These are phyloP conservation scores for Napeogenes inachia DNA, from an alignment of 2,888 invertebrate genomes.

Conservation along the genomic window DNA sequence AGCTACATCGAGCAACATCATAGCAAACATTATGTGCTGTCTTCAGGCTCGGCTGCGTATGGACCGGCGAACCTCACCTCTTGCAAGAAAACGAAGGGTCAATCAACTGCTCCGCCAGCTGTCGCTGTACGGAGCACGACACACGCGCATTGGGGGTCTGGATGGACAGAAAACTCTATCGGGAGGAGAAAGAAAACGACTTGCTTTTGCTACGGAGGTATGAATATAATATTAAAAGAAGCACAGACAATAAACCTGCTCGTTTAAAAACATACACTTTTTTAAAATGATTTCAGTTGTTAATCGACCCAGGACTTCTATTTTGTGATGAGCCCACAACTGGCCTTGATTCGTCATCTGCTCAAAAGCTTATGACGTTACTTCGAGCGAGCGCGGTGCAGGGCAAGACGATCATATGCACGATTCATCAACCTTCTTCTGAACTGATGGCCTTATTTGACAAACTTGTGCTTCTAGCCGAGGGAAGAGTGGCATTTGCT, in stretches of 20 bases:
- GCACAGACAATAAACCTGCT: background rate
- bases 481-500: constrained; percentile 90
- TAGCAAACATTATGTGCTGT: background rate
- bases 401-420: constrained; percentile 92
- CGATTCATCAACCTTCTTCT: constrained; percentile 96
- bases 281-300: constrained; percentile 69
- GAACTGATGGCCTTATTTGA: constrained; percentile 91
- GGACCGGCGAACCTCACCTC: constrained; percentile 80
- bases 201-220: constrained; percentile 96
- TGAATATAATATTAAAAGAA: background rate
- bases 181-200: constrained; percentile 94
- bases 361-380: constrained; percentile 87
- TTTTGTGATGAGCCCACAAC: constrained; percentile 99
- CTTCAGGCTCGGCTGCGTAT: constrained; percentile 87
- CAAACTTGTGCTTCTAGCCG: constrained; percentile 85
- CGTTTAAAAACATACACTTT: too few relatives aligned
- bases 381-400: constrained; percentile 83
- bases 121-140: constrained; percentile 82
- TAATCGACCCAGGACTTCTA: constrained; percentile 93
- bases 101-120: constrained; percentile 83
- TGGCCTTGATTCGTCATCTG: constrained; percentile 94
- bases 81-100: constrained; percentile 82
- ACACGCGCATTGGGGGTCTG: constrained; percentile 87
- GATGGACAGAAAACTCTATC: constrained; percentile 89
- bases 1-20: background rate